A percentile compares a stretch with the other conserved stretches of the same genome.
Conservation (phyloP, 2,888 invertebrate species). For the Andrena marginata region DNA sequence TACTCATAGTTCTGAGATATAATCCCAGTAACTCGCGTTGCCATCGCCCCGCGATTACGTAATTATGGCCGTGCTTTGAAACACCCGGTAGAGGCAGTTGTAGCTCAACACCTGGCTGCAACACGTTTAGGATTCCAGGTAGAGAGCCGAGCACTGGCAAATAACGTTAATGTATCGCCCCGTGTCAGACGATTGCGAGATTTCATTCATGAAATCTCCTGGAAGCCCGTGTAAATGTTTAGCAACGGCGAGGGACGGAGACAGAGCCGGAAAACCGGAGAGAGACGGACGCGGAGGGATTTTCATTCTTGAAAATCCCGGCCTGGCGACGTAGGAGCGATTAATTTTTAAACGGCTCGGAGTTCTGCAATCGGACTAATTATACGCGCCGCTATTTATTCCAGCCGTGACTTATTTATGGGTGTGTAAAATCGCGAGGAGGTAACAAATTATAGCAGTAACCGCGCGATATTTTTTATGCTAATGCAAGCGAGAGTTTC, state of each 20-base stretch:
- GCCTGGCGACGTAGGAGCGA: background rate
- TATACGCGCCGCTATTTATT: constrained; percentile 15
- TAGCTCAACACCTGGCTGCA: constrained; percentile 69
- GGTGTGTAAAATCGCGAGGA: background rate
- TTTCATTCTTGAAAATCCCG: constrained; percentile 29
- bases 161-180: constrained; percentile 71
- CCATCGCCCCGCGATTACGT: constrained; percentile 10
- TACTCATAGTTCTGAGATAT: no score
- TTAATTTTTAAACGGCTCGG: constrained; percentile 3
- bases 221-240: constrained; percentile 29
- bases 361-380: constrained; percentile 21
- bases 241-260: constrained; percentile 5
- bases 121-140: constrained; percentile 65
- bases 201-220: constrained; percentile 70
- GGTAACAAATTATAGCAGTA: background rate
- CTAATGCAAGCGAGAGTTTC: background rate
- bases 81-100: constrained; percentile 65
- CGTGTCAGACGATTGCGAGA: constrained; percentile 66
- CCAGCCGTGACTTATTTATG: constrained; percentile 26
- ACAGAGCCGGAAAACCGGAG: background rate
- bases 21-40: background rate
- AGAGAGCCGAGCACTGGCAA: constrained; percentile 48
- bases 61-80: background rate
- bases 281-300: background rate
- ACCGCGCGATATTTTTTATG: background rate